A percentile compares a stretch with the other conserved stretches of the same genome.
Evolutionary conservation across 2,113 vertebrate genomes (phyloP).

Genomic region (Manacus vitellinus): DNA sequence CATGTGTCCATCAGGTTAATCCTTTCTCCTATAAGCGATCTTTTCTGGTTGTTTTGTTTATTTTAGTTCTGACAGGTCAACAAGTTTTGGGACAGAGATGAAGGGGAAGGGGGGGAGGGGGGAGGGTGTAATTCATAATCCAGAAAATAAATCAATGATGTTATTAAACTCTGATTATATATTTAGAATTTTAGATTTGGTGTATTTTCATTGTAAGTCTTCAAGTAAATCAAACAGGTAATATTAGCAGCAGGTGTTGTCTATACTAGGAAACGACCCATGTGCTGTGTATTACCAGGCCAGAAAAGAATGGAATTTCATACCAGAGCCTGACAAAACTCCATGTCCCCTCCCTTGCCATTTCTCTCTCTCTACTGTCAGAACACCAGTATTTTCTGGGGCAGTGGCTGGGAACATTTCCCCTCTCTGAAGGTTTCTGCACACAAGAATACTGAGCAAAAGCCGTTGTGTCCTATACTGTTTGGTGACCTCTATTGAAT

Average conservation of each 20-base stretch:
- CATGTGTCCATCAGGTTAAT: conserved; percentile 51
- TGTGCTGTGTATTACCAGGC: conserved; percentile 48
- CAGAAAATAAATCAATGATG: conserved; percentile 56
- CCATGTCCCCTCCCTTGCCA: neutral
- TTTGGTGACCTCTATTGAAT: conserved; percentile 21
- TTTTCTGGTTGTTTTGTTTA: conserved; percentile 68
- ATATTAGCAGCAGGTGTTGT: conserved; percentile 60
- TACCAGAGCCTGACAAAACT: conserved; percentile 31
- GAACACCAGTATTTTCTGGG: conserved; percentile 25
- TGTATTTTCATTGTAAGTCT: conserved; percentile 68
- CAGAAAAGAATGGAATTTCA: conserved; percentile 43
- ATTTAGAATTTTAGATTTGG: conserved; percentile 71
- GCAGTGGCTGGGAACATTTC: conserved; percentile 7
- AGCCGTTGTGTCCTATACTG: neutral
- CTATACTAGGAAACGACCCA: conserved; percentile 33
- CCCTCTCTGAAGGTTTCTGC: conserved; percentile 26
- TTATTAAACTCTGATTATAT: conserved; percentile 69
- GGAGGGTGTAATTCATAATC: conserved; percentile 53
- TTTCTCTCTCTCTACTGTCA: conserved; percentile 26
- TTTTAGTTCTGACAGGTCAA: conserved; percentile 63
- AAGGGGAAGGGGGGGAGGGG: conserved; percentile 34
- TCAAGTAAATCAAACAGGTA: conserved; percentile 52
- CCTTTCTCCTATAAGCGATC: conserved; percentile 42
- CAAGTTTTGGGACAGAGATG: conserved; percentile 35
- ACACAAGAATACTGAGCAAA: conserved; percentile 8